phyloP scores from a whole-genome alignment of 2,113 vertebrate genomes.

The Dromaius novaehollandiae region DNA sequence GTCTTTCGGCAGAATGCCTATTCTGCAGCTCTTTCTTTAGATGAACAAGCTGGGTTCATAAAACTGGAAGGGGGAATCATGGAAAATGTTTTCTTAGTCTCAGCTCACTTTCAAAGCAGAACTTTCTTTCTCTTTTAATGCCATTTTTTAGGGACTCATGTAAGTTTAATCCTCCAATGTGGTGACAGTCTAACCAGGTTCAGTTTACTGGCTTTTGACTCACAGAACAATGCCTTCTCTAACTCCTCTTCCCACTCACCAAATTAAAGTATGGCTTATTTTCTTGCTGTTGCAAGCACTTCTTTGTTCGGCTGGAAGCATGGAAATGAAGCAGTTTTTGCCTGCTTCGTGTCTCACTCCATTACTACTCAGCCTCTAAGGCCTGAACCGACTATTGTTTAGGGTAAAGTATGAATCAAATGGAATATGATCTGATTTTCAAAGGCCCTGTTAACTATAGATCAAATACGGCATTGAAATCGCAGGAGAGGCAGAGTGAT shows the following conservation, averaged over 20 bases:
- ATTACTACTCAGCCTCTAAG: not conserved
- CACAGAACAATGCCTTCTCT: conserved; percentile 19
- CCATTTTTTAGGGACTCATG: conserved; percentile 1
- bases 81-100: conserved; percentile 47
- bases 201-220: conserved; percentile 40
- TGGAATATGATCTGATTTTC: conserved; percentile 37
- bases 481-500: not conserved
- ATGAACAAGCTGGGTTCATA: conserved; percentile 41
- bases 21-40: conserved; percentile 35
- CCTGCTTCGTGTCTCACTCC: conserved; percentile 6
- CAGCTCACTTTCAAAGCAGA: conserved; percentile 50
- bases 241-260: conserved; percentile 49
- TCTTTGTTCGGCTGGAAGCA: conserved; percentile 41
- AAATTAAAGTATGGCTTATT: conserved; percentile 35
- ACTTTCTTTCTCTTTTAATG: not conserved
- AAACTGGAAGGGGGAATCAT: conserved; percentile 45
- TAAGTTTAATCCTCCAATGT: conserved; percentile 46
- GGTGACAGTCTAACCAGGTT: conserved; percentile 44
- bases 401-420: conserved; percentile 2
- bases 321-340: not conserved
- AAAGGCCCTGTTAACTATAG: not conserved
- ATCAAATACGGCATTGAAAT: conserved; percentile 22
- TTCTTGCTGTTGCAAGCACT: conserved; percentile 56
- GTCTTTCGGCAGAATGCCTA: conserved; percentile 48
- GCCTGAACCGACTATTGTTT: conserved; percentile 24